Base-by-base conservation (phyloP, 2,888 invertebrate genomes). In the Anagyrus pseudococci region DNA sequence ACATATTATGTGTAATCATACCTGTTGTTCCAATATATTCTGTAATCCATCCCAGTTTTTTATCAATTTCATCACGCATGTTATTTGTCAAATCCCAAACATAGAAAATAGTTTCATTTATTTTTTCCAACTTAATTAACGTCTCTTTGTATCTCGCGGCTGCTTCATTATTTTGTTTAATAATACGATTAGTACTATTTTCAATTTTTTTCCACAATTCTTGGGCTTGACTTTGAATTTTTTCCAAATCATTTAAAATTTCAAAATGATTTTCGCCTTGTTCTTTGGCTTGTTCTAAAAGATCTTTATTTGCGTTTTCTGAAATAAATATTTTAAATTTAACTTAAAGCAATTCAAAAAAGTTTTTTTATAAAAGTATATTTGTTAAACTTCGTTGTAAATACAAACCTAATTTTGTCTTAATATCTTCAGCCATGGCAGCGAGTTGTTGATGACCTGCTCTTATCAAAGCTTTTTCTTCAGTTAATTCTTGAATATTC, bases 401-500 rank as follows among this genome's bases (percentile, higher is more conserved):
- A 53, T 40, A 55, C 52, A 72, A 75, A 84, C 84, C 84, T 65
- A 88, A 75, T 78, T 85, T 86, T 7, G 73, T 70, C 71, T 82
- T 84, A 43, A 88, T 83, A 60, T 83, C 82, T 67, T 83, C 82
- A 1, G 86, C 84, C 82, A 88, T 83, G 19, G 80, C 69, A 10
- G 84, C 79, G 22, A 88, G 76, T 67, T 86, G 83, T 61, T 80
- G 75, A 70, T 88, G 87, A 2, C 87, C 87, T 23, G 85, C 78
- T 29, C 84, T 80, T 64, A 88, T 87, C 55, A 88, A 74, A 40
- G 84, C 82, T 73, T 87, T 88, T 73, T 88, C 88, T 58, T 84
- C 81, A n/a, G 80, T 79, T 52, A 88, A 76, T 58, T 85, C 82
- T 58, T 81, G 81, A 57, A 88, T 82, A 76, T 88, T 88, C 53